These are phyloP conservation scores for Coenonympha glycerion DNA, from an alignment of 2,888 invertebrate species.

Conservation along the genomic window DNA sequence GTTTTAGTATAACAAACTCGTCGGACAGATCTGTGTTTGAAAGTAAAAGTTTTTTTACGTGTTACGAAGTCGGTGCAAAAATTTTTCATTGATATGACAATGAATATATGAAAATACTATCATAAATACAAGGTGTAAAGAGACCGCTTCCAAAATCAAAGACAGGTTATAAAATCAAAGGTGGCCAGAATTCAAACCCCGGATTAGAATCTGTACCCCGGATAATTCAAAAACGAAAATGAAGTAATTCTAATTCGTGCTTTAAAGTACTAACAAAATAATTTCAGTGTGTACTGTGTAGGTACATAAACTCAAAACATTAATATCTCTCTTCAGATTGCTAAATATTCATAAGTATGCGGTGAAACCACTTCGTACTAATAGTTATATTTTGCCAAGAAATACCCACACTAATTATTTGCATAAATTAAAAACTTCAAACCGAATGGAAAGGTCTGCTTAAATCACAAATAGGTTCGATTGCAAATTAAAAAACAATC, in stretches of 20 bases:
- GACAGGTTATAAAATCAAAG: no score
- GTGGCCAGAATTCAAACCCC: no score
- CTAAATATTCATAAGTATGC: constrained; percentile 9
- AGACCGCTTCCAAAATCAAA: no score
- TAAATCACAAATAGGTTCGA: no score
- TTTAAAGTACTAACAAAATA: no score
- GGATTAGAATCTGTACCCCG: no score
- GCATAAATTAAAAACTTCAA: background rate
- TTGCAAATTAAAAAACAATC: no score
- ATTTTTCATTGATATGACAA: background rate
- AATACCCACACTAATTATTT: constrained; percentile 8
- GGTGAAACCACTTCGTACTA: constrained; percentile 2
- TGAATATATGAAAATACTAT: background rate
- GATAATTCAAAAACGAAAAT: no score
- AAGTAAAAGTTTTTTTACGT: background rate
- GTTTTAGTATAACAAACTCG: background rate
- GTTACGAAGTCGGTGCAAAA: background rate
- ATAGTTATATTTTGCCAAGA: background rate
- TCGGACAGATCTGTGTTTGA: background rate
- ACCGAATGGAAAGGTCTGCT: background rate
- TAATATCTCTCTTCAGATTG: background rate
- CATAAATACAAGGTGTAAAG: no score
- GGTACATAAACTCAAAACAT: constrained; percentile 4
- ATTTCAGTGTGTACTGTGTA: no score
- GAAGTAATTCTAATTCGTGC: no score